Conservation (phyloP, 1,140 invertebrate genomes). For the Ceratina australensis region DNA sequence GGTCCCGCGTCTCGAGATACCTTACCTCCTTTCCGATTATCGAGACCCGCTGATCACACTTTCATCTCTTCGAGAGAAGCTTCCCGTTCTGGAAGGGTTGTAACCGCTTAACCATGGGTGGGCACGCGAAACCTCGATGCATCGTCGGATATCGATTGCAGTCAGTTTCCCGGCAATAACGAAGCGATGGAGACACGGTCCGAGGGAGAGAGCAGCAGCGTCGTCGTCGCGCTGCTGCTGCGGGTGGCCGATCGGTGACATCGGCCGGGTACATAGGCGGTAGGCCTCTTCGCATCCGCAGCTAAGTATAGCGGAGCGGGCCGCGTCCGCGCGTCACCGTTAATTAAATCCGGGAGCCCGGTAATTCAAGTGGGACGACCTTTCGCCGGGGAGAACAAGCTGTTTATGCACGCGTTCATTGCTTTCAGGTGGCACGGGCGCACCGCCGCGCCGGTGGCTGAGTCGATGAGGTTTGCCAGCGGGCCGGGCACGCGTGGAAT, state of each 20-base stretch:
- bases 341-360: constrained; percentile 60
- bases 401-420: constrained; percentile 52
- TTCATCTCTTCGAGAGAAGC: not conserved
- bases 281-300: constrained; percentile 29
- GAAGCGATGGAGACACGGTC: constrained; percentile 40
- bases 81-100: not conserved
- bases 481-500: constrained; percentile 43
- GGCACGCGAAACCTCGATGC: not conserved
- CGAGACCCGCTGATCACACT: not conserved
- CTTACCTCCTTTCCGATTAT: not conserved
- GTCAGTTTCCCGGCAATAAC: constrained; percentile 43
- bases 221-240: too few relatives aligned
- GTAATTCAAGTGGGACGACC: constrained; percentile 61
- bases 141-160: constrained; percentile 34
- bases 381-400: constrained; percentile 51
- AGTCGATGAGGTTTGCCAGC: constrained; percentile 47
- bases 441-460: constrained; percentile 5
- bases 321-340: constrained; percentile 52
- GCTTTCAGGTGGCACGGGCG: constrained; percentile 34
- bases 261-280: constrained; percentile 6
- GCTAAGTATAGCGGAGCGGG: constrained; percentile 58
- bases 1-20: not conserved
- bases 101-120: not conserved
- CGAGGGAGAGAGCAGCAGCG: constrained; percentile 10
- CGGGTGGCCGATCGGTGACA: not conserved